Evolutionary conservation across 2,113 vertebrate genomes (phyloP).

Genomic region (Erythrocercus mccallii): DNA sequence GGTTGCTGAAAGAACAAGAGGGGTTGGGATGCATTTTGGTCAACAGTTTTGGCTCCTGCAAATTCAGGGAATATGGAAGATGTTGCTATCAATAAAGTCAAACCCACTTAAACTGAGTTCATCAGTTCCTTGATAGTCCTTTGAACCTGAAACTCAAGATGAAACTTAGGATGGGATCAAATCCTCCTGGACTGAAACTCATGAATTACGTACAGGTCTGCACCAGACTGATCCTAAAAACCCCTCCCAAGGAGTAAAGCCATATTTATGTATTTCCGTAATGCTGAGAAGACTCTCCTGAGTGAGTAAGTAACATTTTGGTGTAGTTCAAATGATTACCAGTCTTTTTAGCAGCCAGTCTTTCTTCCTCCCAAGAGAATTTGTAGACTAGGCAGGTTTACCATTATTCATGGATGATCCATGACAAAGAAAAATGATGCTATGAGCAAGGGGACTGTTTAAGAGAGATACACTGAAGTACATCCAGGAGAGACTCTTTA

Average conservation of each 20-base stretch:
- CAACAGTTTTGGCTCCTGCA: background rate
- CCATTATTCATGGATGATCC: background rate
- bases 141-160: background rate
- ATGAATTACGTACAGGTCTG: accelerated
- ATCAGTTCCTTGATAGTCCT: background rate
- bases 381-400: background rate
- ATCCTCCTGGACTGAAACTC: background rate
- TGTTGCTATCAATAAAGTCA: background rate
- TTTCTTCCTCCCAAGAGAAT: background rate
- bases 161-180: background rate
- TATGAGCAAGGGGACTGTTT: background rate
- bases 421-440: background rate
- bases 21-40: background rate
- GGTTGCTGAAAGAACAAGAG: background rate
- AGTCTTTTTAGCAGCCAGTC: background rate
- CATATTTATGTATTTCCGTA: background rate
- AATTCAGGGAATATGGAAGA: background rate
- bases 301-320: background rate
- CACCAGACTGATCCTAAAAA: background rate
- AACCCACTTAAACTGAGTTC: background rate
- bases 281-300: background rate
- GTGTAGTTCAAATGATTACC: background rate
- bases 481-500: background rate
- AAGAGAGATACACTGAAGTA: background rate
- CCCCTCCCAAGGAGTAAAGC: background rate